Conservation (phyloP, 1,140 invertebrate species). For the Ips typographus region DNA sequence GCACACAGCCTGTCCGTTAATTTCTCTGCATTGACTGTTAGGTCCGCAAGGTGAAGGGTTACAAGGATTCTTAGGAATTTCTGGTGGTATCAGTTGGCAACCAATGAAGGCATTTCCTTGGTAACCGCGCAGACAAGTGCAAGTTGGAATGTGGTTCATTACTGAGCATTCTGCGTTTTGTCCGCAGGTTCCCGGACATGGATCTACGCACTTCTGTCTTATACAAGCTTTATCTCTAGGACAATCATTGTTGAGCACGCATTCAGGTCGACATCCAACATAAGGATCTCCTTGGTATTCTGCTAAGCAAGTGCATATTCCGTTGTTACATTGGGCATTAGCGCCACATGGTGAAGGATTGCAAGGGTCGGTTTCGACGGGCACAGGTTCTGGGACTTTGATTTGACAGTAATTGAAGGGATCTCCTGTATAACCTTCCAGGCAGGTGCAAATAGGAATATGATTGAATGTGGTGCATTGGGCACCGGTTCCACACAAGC, state of each 20-base stretch:
- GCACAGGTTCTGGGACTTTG: conserved; percentile 50
- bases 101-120: conserved; percentile 80
- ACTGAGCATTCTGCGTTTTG: conserved; percentile 69
- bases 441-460: conserved; percentile 63
- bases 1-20: conserved; percentile 62
- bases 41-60: conserved; percentile 62
- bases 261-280: conserved; percentile 72
- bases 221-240: conserved; percentile 61
- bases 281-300: conserved; percentile 73
- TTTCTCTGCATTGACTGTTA: conserved; percentile 63
- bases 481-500: conserved; percentile 65
- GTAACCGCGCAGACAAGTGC: conserved; percentile 64
- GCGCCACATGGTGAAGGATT: conserved; percentile 67
- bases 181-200: conserved; percentile 64
- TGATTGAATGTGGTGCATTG: conserved; percentile 63
- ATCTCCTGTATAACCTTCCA: conserved; percentile 65
- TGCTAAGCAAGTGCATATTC: conserved; percentile 68
- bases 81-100: conserved; percentile 56
- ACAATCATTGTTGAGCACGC: conserved; percentile 68
- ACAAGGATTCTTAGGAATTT: conserved; percentile 52
- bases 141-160: conserved; percentile 70
- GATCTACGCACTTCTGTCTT: conserved; percentile 66
- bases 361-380: conserved; percentile 56
- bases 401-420: conserved; percentile 63
- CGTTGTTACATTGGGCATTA: conserved; percentile 61